These are phyloP conservation scores for Rosalia funebris DNA, from an alignment of 2,888 invertebrate species.

Conservation along the genomic window DNA sequence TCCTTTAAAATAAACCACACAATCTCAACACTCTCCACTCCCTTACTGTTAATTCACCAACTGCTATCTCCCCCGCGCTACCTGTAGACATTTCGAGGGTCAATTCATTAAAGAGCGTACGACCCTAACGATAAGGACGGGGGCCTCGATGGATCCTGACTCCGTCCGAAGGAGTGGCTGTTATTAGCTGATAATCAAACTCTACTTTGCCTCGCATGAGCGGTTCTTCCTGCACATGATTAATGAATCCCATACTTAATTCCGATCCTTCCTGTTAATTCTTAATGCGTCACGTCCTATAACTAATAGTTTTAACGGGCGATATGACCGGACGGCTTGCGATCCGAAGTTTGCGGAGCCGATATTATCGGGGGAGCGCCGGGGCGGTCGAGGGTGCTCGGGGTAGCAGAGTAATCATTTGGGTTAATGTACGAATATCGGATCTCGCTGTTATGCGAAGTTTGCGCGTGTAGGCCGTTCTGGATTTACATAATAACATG, in stretches of 20 bases:
- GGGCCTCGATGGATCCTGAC: constrained; percentile 30
- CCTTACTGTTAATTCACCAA: no score
- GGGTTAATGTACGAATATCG: no score
- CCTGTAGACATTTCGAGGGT: no score
- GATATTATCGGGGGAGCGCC: no score
- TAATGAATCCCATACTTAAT: constrained; percentile 61
- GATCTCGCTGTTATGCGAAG: no score
- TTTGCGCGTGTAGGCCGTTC: no score
- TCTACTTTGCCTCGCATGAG: constrained; percentile 10
- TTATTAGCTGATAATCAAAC: constrained; percentile 55
- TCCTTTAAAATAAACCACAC: no score
- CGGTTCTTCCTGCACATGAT: constrained; percentile 56
- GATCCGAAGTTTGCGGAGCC: constrained; percentile 24
- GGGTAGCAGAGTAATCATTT: no score
- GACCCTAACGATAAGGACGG: constrained; percentile 20
- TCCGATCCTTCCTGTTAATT: constrained; percentile 59
- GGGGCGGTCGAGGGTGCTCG: no score
- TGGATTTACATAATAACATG: no score
- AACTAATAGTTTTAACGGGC: constrained; percentile 48
- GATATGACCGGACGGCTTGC: constrained; percentile 22
- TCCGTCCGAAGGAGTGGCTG: constrained; percentile 53
- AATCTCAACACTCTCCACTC: no score
- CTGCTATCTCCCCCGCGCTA: no score
- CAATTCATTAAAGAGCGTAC: constrained; percentile 17
- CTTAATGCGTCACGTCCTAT: constrained; percentile 60